A percentile compares a stretch with the other conserved stretches of the same genome.
Conservation (phyloP, 1,140 invertebrate genomes). For the Drosophila jambulina region DNA sequence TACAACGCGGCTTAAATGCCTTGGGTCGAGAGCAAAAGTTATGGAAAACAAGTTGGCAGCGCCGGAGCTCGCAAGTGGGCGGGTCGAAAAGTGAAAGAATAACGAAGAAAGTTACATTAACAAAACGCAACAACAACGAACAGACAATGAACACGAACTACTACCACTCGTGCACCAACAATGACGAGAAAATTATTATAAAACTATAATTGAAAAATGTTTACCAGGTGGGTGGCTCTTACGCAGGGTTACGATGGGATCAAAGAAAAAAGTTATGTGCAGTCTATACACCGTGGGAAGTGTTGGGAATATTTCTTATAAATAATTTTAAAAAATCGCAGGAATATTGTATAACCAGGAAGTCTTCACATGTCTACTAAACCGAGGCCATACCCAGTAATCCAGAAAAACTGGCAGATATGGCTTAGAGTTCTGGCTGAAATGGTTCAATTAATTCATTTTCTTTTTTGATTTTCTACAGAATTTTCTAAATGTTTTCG, state of each 20-base stretch:
- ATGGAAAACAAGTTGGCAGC: slow-evolving; percentile 62
- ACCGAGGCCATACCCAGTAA: background rate
- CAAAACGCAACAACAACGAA: slow-evolving; percentile 41
- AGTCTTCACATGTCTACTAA: background rate
- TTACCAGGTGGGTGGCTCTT: slow-evolving; percentile 46
- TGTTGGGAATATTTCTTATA: no score
- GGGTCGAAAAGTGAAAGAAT: slow-evolving; percentile 68
- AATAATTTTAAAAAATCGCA: no score
- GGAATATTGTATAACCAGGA: background rate
- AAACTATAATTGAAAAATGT: slow-evolving; percentile 77
- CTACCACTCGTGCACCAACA: slow-evolving; percentile 45
- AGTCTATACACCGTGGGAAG: slow-evolving; percentile 26
- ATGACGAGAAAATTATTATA: slow-evolving; percentile 80
- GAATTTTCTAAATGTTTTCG: background rate
- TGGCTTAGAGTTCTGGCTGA: background rate
- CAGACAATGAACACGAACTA: slow-evolving; percentile 39
- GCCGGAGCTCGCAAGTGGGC: slow-evolving; percentile 40
- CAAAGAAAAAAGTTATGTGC: slow-evolving; percentile 22
- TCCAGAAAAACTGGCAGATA: background rate
- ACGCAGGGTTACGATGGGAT: slow-evolving; percentile 35
- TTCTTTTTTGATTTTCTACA: background rate
- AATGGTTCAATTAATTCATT: no score
- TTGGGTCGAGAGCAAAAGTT: slow-evolving; percentile 70
- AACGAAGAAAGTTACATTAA: slow-evolving; percentile 75
- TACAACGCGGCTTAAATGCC: slow-evolving; percentile 71